Percentiles rank a stretch among this genome's conserved stretches.
Evolutionary conservation across 2,888 invertebrate species (phyloP).

Genomic region (Polylopha cassiicola): DNA sequence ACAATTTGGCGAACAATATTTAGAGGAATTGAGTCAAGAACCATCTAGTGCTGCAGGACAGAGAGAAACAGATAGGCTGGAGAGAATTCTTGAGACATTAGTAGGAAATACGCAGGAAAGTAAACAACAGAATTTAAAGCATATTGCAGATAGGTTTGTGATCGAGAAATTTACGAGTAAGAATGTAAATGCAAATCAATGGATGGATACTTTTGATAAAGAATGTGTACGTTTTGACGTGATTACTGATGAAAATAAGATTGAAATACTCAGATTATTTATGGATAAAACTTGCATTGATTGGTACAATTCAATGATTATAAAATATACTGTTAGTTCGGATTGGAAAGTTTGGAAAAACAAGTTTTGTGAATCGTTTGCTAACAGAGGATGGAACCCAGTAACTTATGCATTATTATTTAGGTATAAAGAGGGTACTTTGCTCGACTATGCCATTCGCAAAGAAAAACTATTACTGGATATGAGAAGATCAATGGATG

Average conservation of each 20-base stretch:
- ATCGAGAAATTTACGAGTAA: conserved; percentile 16
- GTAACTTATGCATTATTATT: conserved; percentile 23
- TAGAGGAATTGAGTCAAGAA: background rate
- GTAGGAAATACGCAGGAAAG: background rate
- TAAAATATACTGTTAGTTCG: conserved; percentile 16
- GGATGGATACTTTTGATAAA: conserved; percentile 21
- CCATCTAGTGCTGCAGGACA: no score
- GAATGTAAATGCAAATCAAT: conserved; percentile 15
- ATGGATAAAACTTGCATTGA: conserved; percentile 14
- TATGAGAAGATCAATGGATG: conserved; percentile 18
- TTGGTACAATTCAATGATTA: conserved; percentile 21
- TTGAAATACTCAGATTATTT: conserved; percentile 16
- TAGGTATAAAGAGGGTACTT: conserved; percentile 15
- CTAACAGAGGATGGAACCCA: conserved; percentile 22
- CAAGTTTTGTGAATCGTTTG: conserved; percentile 19
- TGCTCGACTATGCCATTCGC: conserved; percentile 19
- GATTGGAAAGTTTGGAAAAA: conserved; percentile 17
- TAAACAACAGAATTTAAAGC: conserved; percentile 8
- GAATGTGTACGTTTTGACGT: conserved; percentile 20
- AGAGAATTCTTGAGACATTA: background rate
- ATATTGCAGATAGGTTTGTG: conserved; percentile 15
- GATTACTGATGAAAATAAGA: conserved; percentile 14
- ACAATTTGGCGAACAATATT: background rate
- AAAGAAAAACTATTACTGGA: conserved; percentile 21
- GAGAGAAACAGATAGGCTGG: no score